These are phyloP conservation scores for Kuschelorhynchus macadamiae DNA, from an alignment of 2,888 invertebrate genomes.

Conservation along the genomic window DNA sequence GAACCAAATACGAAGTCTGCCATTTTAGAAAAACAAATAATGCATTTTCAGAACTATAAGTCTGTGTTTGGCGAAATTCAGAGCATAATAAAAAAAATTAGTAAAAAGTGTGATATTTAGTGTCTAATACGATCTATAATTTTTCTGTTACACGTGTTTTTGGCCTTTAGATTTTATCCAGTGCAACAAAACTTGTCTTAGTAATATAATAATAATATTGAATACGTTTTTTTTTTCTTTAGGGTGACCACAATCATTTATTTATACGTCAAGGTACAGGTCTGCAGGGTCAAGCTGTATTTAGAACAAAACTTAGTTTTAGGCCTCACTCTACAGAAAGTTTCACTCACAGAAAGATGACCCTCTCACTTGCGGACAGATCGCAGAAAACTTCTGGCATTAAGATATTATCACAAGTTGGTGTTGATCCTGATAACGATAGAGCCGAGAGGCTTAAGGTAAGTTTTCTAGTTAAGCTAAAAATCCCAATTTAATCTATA, in stretches of 20 bases:
- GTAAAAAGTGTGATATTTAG: no score
- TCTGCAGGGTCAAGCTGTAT: constrained; percentile 97
- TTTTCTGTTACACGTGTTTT: no score
- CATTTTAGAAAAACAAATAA: no score
- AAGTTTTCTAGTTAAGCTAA: constrained; percentile 33
- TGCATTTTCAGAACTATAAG: no score
- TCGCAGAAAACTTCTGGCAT: constrained; percentile 95
- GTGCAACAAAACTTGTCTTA: no score
- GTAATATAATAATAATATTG: no score
- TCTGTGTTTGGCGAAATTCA: no score
- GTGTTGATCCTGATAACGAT: constrained; percentile 94
- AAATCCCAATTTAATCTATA: not conserved
- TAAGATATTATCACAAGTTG: constrained; percentile 95
- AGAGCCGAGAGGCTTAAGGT: constrained; percentile 92
- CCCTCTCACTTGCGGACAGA: constrained; percentile 95
- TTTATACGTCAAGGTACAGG: constrained; percentile 98
- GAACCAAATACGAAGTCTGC: no score
- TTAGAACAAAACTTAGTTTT: constrained; percentile 96
- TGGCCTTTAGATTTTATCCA: no score
- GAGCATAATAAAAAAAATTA: no score
- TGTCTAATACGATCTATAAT: no score
- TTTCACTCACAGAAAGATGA: constrained; percentile 99
- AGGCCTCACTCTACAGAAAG: constrained; percentile 99
- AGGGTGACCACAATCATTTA: constrained; percentile 97
- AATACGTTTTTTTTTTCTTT: constrained; percentile 32